Evolutionary conservation across 1,140 invertebrate genomes (phyloP).

Genomic region (Camponotus pennsylvanicus): DNA sequence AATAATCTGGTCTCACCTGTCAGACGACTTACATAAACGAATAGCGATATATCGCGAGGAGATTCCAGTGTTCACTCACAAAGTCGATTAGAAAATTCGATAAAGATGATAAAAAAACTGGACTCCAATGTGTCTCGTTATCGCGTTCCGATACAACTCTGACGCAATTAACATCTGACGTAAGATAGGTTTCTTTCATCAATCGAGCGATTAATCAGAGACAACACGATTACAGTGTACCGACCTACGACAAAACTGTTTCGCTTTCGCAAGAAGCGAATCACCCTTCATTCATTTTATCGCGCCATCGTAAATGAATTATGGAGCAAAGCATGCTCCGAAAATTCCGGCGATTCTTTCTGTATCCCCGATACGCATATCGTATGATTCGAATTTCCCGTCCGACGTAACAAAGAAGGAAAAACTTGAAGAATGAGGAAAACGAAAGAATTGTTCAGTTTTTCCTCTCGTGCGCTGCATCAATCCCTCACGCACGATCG

Average conservation of each 20-base stretch:
- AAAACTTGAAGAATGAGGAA: background rate
- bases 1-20: conserved; percentile 17
- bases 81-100: background rate
- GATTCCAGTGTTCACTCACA: background rate
- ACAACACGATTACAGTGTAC: conserved; percentile 59
- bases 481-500: conserved; percentile 25
- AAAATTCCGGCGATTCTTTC: conserved; percentile 11
- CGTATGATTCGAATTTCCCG: background rate
- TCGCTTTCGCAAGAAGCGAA: conserved; percentile 62
- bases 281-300: conserved; percentile 67
- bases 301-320: conserved; percentile 42
- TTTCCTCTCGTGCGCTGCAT: conserved; percentile 16
- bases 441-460: background rate
- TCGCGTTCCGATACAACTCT: background rate
- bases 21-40: background rate
- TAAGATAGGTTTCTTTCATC: background rate
- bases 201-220: background rate
- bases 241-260: conserved; percentile 77
- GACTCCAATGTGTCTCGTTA: conserved; percentile 20
- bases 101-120: background rate
- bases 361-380: background rate
- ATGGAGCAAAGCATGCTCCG: no score
- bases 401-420: background rate
- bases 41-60: background rate
- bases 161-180: background rate